A percentile compares a stretch with the other conserved stretches of the same genome.
These are phyloP conservation scores for Nymphalis polychloros DNA, from an alignment of 2,888 invertebrate species.

Conservation along the genomic window DNA sequence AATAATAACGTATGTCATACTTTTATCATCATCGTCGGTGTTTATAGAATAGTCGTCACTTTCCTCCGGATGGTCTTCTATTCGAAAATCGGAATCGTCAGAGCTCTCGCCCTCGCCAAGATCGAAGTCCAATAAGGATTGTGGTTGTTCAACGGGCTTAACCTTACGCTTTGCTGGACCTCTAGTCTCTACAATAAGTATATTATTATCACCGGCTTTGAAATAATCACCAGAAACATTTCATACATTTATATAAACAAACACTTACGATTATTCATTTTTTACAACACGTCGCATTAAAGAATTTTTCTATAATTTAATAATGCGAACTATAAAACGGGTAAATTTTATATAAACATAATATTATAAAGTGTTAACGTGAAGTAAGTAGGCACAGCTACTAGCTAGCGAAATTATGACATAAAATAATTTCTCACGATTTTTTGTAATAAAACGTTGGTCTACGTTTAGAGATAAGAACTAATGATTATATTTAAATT, in stretches of 20 bases:
- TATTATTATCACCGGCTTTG: slow-evolving; percentile 19
- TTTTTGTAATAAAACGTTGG: not conserved
- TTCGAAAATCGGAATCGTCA: slow-evolving; percentile 96
- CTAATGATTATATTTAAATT: too few relatives aligned
- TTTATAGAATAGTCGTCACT: slow-evolving; percentile 88
- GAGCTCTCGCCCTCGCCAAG: slow-evolving; percentile 95
- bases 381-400: not conserved
- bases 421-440: not conserved
- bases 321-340: not conserved
- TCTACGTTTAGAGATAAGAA: too few relatives aligned
- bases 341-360: not conserved
- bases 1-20: slow-evolving; percentile 52
- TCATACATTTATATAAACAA: slow-evolving; percentile 2
- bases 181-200: slow-evolving; percentile 66
- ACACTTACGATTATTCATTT: slow-evolving; percentile 37
- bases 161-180: slow-evolving; percentile 91
- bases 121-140: slow-evolving; percentile 90
- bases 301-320: not conserved
- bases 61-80: slow-evolving; percentile 91
- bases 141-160: slow-evolving; percentile 87
- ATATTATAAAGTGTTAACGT: not conserved
- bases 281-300: slow-evolving; percentile 1
- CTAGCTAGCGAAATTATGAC: slow-evolving; percentile 4
- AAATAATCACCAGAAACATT: not conserved
- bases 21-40: slow-evolving; percentile 84